Evolutionary conservation across 2,113 vertebrate species (phyloP).

Genomic region (Elephas maximus): DNA sequence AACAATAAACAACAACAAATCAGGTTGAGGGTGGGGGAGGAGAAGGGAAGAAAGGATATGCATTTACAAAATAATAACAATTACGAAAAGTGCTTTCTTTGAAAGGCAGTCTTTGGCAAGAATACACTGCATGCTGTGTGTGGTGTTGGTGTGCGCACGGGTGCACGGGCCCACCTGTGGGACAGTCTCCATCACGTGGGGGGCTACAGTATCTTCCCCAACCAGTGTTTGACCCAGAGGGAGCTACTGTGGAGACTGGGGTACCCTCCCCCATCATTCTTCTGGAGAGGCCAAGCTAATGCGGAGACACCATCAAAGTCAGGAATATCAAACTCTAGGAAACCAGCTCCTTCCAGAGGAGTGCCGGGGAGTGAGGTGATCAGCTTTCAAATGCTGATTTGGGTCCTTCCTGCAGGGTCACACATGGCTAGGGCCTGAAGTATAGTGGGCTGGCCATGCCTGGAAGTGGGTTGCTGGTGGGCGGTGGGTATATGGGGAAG

Average conservation of each 20-base stretch:
- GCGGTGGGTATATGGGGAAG: background rate
- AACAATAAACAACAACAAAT: slow-evolving; percentile 78
- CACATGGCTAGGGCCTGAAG: background rate
- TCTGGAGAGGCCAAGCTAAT: background rate
- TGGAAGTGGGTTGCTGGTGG: background rate
- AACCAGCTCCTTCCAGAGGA: background rate
- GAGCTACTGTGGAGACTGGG: background rate
- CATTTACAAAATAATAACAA: slow-evolving; percentile 68
- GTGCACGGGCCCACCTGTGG: slow-evolving; percentile 52
- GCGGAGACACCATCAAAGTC: background rate
- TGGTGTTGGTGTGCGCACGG: slow-evolving; percentile 58
- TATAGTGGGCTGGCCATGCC: background rate
- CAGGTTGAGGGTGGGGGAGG: background rate
- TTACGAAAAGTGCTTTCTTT: slow-evolving; percentile 88
- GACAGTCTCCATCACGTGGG: background rate
- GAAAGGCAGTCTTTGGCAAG: slow-evolving; percentile 91
- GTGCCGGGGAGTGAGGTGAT: background rate
- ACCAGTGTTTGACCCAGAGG: background rate
- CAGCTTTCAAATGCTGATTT: background rate
- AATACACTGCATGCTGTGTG: slow-evolving; percentile 87
- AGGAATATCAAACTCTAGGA: background rate
- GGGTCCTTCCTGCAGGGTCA: background rate
- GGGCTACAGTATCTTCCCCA: background rate
- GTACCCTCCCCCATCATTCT: background rate
- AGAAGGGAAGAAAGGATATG: slow-evolving; percentile 45